phyloP scores from a whole-genome alignment of 92 coral and sea anemone genomes.

The Epizoanthus ramosus region DNA sequence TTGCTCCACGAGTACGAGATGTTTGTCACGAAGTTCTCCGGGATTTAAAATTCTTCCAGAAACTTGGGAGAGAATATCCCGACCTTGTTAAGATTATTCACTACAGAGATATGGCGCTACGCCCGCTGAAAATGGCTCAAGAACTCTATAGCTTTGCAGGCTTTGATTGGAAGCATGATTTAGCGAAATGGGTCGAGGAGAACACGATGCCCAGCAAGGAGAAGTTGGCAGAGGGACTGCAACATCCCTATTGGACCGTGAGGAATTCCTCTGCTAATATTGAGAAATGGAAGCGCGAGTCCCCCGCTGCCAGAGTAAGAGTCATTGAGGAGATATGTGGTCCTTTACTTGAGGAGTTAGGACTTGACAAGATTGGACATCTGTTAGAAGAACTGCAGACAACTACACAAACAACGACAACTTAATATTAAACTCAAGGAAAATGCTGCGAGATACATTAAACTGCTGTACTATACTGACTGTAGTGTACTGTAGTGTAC shows the following conservation, averaged over 20 bases:
- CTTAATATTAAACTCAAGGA: too few relatives aligned
- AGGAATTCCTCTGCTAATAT: conserved; percentile 55
- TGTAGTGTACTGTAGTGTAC: too few relatives aligned
- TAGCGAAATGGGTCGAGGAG: conserved; percentile 45
- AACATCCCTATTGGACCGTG: conserved; percentile 38
- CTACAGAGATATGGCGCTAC: conserved; percentile 51
- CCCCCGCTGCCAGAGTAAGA: conserved; percentile 43
- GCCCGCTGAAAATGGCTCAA: conserved; percentile 47
- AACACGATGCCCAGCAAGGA: conserved; percentile 56
- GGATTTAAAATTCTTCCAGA: conserved; percentile 47
- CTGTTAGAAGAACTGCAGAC: conserved; percentile 9
- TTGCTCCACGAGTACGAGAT: conserved; percentile 27
- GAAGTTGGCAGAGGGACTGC: conserved; percentile 14
- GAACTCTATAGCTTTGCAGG: conserved; percentile 63
- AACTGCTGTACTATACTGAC: too few relatives aligned
- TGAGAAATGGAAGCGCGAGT: conserved; percentile 53
- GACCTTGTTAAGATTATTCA: conserved; percentile 38
- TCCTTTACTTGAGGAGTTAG: conserved; percentile 44
- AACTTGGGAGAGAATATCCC: conserved; percentile 28
- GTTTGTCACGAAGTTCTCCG: conserved; percentile 52
- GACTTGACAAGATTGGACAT: conserved; percentile 26
- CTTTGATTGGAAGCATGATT: conserved; percentile 51
- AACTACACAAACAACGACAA: not conserved
- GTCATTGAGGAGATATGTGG: conserved; percentile 51
- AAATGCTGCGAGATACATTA: too few relatives aligned